Base-by-base conservation (phyloP, 2,888 invertebrate genomes). In the Chymomyza procnemis region DNA sequence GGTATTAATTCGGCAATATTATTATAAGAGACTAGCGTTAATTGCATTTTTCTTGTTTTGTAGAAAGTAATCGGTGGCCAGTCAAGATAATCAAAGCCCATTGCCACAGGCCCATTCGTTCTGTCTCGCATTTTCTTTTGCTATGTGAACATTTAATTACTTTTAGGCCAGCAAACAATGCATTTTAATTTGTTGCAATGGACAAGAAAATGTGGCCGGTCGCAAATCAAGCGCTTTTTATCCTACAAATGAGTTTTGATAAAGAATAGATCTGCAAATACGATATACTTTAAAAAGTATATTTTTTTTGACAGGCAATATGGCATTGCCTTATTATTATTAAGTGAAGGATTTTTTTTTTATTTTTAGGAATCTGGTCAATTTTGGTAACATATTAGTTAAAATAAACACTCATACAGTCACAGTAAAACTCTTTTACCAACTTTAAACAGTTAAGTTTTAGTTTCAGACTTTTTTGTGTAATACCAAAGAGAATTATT, bases 131-230 rank as follows among this genome's bases (percentile, higher is more conserved):
- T 41, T 57, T 12, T 19, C 19, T 50, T 50, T 50, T 50, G 50
- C 26, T 50, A 19, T 8, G 50, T 67, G 71, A 59, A 75, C 69
- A 80, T 82, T 82, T 78, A 80, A 80, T 80, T 78, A 78, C 76
- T 66, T 58, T 54, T 66, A 61, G 67, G 61, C 63, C 47, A 68
- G 62, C 56, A 74, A 71, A 71, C 77, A 76, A 76, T 73, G 69
- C 58, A 65, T 63, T 57, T 64, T 64, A 58, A 64, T 50, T 58
- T 50, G 50, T 47, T 48, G 18, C 56, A 56, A 12, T 41, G 34
- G 34, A 41, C 34, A 41, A 12, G 34, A 41, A 41, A 41, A 41
- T 41, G 34, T 41, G 34, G 12, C 26, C 26, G 8, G 26, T 6
- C 26, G 26, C 41, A 54, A 22, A 62, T 12, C 6, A 41, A 41